Evolutionary conservation across 2,113 vertebrate genomes (phyloP).

Genomic region (Benthochromis sp.): DNA sequence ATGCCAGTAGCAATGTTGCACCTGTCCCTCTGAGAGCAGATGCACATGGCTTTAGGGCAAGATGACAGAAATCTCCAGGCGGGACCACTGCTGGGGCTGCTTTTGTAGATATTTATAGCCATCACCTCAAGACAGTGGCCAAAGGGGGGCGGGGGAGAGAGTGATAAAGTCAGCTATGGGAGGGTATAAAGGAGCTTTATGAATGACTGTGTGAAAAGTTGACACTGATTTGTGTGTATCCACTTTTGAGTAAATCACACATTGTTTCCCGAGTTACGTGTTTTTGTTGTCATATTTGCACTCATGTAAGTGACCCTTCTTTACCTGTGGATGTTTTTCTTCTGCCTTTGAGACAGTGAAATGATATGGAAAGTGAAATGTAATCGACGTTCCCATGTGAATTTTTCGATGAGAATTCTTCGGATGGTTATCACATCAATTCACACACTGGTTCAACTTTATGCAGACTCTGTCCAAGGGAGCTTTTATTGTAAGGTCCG

Average conservation of each 20-base stretch:
- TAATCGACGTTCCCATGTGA: background rate
- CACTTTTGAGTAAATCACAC: background rate
- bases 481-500: background rate
- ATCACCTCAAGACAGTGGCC: background rate
- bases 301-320: background rate
- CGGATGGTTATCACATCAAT: background rate
- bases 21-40: constrained; percentile 35
- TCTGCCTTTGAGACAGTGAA: background rate
- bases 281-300: background rate
- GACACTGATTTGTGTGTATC: background rate
- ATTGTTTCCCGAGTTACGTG: background rate
- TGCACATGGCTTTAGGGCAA: background rate
- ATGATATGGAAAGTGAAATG: background rate
- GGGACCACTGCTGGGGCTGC: background rate
- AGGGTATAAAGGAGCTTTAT: background rate
- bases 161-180: background rate
- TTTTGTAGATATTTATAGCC: constrained; percentile 45
- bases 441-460: background rate
- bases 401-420: background rate
- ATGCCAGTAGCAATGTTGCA: background rate
- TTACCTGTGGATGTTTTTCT: background rate
- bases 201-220: background rate
- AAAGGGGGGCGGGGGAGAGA: background rate
- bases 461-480: background rate
- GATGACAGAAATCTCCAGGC: constrained; percentile 30